phyloP scores from a whole-genome alignment of 1,140 invertebrate species.

The Saccostrea cuccullata region DNA sequence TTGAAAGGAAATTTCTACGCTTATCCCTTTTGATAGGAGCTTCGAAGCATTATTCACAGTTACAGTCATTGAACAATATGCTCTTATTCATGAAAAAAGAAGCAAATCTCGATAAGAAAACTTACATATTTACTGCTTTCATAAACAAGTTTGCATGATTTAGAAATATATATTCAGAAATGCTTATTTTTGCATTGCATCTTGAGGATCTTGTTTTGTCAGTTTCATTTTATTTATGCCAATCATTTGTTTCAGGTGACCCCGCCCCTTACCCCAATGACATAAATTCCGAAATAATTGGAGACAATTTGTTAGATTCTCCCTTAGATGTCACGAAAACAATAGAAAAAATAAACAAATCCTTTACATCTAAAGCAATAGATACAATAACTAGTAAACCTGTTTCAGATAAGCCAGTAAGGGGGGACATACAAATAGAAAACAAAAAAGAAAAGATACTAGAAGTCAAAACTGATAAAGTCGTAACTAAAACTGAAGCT shows the following conservation, averaged over 20 bases:
- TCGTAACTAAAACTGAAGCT: neutral
- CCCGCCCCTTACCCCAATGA: constrained; percentile 15
- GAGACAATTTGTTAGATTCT: constrained; percentile 14
- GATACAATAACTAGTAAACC: neutral
- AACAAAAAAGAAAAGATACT: neutral
- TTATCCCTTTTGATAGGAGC: neutral
- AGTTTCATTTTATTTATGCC: constrained; percentile 15
- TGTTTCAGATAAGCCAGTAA: neutral
- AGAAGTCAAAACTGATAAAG: neutral
- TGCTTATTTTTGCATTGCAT: constrained; percentile 2
- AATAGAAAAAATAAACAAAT: neutral
- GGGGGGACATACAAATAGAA: constrained; percentile 10
- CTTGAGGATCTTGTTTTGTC: neutral
- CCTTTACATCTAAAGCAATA: neutral
- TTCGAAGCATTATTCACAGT: neutral
- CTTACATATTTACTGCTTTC: neutral
- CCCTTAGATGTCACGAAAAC: neutral
- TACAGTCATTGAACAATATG: neutral
- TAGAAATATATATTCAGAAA: constrained; percentile 20
- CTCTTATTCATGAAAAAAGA: neutral
- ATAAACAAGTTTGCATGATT: neutral
- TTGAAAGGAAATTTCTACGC: too few relatives aligned
- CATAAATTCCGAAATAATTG: constrained; percentile 15
- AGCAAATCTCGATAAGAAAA: neutral
- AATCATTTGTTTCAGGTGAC: constrained; percentile 37